phyloP scores from a whole-genome alignment of 2,888 invertebrate genomes.

The Athalia cordata region DNA sequence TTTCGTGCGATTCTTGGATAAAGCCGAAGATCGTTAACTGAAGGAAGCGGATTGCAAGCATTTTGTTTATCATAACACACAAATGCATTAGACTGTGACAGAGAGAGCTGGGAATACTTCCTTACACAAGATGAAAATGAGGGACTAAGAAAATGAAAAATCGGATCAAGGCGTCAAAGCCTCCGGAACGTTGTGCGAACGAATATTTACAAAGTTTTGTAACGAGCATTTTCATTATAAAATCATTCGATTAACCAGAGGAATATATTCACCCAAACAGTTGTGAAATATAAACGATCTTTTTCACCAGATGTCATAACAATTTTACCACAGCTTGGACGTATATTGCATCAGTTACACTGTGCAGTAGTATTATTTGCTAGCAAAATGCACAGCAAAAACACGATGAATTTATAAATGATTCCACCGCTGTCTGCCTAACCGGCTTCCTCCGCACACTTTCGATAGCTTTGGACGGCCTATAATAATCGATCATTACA shows the following conservation, averaged over 20 bases:
- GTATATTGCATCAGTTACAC: constrained; percentile 20
- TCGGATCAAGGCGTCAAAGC: not conserved
- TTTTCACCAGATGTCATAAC: constrained; percentile 34
- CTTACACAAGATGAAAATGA: not conserved
- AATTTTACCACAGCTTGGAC: constrained; percentile 3
- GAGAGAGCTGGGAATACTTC: not conserved
- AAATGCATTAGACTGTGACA: no score
- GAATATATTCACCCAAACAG: constrained; percentile 13
- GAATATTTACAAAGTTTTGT: not conserved
- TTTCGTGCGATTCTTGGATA: no score
- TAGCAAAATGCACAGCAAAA: constrained; percentile 4
- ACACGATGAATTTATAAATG: constrained; percentile 32
- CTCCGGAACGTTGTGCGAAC: not conserved
- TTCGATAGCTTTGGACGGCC: constrained; percentile 23
- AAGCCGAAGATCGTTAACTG: no score
- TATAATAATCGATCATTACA: constrained; percentile 17
- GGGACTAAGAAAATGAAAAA: not conserved
- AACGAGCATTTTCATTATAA: not conserved
- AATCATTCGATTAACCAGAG: not conserved
- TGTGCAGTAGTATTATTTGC: not conserved
- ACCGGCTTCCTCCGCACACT: constrained; percentile 30
- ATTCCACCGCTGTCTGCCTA: constrained; percentile 1
- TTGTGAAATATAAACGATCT: not conserved
- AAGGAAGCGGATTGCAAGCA: no score
- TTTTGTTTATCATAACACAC: no score